Conservation (phyloP, 2,888 invertebrate genomes). For the Acanthosepion esculentum region DNA sequence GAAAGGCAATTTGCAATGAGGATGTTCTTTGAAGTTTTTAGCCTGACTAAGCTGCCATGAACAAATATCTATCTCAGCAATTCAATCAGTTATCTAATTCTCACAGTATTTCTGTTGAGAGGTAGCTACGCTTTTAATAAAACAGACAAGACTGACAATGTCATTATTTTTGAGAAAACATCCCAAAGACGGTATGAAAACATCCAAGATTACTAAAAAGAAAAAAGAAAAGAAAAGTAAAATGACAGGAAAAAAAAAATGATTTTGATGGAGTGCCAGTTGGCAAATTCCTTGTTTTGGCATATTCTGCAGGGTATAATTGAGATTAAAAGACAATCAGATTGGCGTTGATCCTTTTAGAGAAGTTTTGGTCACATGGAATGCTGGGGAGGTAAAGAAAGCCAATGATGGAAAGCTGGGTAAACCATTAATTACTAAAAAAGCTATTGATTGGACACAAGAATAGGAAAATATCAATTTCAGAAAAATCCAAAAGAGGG, state of each 20-base stretch:
- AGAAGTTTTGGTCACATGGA: constrained; percentile 1
- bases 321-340: constrained; percentile 33
- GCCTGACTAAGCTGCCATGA: neutral
- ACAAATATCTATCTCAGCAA: neutral
- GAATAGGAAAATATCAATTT: neutral
- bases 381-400: neutral
- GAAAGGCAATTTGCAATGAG: neutral
- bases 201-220: neutral
- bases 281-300: constrained; percentile 22
- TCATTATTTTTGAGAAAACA: constrained; percentile 13
- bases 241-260: neutral
- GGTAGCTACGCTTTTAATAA: neutral
- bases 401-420: neutral
- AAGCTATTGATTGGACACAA: neutral
- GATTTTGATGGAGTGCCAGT: neutral
- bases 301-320: constrained; percentile 21
- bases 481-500: neutral
- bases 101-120: neutral
- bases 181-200: constrained; percentile 1
- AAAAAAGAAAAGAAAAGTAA: neutral
- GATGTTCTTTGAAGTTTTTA: neutral
- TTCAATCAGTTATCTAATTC: neutral
- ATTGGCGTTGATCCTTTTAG: constrained; percentile 10
- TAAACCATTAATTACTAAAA: constrained; percentile 20
- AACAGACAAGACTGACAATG: neutral